A percentile compares a stretch with the other conserved stretches of the same genome.
phyloP scores from a whole-genome alignment of 2,888 invertebrate genomes.

The Drosophila kambysellisi region DNA sequence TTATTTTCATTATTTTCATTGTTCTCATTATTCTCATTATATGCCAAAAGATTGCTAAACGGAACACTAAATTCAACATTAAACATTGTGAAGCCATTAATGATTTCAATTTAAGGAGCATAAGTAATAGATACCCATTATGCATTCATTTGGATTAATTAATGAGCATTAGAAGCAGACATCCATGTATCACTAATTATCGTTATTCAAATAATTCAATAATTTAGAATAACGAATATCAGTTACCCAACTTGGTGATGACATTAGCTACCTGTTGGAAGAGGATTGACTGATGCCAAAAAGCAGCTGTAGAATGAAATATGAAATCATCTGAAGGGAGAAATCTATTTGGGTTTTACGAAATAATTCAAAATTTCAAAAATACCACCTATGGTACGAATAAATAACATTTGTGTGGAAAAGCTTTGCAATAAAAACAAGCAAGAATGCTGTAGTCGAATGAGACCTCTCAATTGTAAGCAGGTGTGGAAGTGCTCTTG shows the following conservation, averaged over 20 bases:
- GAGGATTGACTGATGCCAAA: not conserved
- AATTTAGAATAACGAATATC: not conserved
- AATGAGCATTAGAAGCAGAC: not conserved
- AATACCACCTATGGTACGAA: not conserved
- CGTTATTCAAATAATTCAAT: no score
- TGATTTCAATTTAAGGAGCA: not conserved
- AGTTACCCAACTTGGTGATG: not conserved
- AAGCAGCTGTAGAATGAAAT: not conserved
- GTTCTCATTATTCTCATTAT: constrained; percentile 1
- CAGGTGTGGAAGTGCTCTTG: not conserved
- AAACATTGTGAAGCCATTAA: constrained; percentile 46
- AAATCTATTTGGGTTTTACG: not conserved
- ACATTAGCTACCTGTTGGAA: not conserved
- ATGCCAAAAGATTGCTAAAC: constrained; percentile 35
- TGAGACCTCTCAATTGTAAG: not conserved
- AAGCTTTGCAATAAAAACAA: constrained; percentile 5
- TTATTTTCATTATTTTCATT: not conserved
- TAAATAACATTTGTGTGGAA: constrained; percentile 3
- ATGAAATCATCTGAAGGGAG: not conserved
- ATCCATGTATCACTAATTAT: no score
- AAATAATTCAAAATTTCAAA: not conserved
- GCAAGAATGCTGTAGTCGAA: not conserved
- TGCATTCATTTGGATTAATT: not conserved
- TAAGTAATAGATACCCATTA: not conserved
- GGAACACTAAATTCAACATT: constrained; percentile 42